Conservation (phyloP, 2,888 invertebrate species). For the Notocelia uddmanniana region DNA sequence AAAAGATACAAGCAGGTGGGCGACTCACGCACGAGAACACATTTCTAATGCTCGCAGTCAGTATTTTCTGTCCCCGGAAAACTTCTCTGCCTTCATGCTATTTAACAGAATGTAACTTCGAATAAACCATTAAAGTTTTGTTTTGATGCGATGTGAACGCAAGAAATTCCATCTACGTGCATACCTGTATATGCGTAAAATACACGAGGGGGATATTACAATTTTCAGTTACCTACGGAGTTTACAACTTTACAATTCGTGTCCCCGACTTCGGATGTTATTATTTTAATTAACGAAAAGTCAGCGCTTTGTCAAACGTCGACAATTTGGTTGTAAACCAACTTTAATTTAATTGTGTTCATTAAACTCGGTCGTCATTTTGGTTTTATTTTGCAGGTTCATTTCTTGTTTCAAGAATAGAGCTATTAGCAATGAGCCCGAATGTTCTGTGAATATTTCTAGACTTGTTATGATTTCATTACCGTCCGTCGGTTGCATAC, state of each 20-base stretch:
- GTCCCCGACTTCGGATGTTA: constrained; percentile 33
- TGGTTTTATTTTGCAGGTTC: background rate
- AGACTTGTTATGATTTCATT: constrained; percentile 30
- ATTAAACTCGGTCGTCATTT: background rate
- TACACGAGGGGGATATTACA: constrained; percentile 13
- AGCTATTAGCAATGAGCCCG: background rate
- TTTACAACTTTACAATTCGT: constrained; percentile 41
- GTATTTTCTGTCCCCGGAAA: background rate
- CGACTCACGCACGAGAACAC: background rate
- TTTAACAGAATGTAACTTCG: constrained; percentile 2
- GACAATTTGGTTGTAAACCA: constrained; percentile 28
- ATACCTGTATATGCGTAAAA: constrained; percentile 7
- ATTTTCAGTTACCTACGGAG: constrained; percentile 19
- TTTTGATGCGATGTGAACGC: background rate
- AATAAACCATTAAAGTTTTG: background rate
- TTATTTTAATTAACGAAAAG: constrained; percentile 43
- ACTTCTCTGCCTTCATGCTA: background rate
- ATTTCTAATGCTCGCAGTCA: background rate
- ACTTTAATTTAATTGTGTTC: constrained; percentile 31
- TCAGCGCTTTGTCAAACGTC: constrained; percentile 21
- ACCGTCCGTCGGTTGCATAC: background rate
- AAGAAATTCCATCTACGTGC: background rate
- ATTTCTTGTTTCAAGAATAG: background rate
- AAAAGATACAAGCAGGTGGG: constrained; percentile 33
- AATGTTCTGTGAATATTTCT: background rate